Percentiles rank a stretch among this genome's conserved stretches.
Conservation (phyloP, 2,113 vertebrate species). For the Oplegnathus fasciatus region DNA sequence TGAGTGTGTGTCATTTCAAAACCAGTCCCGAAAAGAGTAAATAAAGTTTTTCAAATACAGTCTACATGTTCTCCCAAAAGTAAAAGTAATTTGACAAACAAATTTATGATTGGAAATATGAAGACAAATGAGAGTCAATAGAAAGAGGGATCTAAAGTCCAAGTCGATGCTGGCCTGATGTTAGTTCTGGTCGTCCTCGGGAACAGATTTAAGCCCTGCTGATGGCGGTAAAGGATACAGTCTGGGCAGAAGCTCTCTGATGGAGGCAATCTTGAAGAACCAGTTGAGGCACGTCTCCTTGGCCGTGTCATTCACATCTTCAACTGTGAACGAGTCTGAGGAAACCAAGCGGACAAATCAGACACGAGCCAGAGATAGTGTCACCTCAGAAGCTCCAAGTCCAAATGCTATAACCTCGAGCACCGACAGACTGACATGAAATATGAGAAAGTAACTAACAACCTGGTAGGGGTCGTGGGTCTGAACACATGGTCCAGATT, state of each 20-base stretch:
- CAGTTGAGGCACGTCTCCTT: slow-evolving; percentile 99
- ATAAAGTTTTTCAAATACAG: too few relatives aligned
- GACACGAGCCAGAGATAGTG: neutral
- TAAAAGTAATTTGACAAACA: neutral
- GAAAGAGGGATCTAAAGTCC: neutral
- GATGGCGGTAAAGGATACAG: slow-evolving; percentile 90
- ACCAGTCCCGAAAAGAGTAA: neutral
- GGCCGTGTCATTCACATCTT: slow-evolving; percentile 93
- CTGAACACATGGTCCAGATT: slow-evolving; percentile 94
- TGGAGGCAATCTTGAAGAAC: slow-evolving; percentile 99
- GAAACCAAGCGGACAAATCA: neutral
- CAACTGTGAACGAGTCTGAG: slow-evolving; percentile 93
- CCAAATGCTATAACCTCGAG: neutral
- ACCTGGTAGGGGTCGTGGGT: slow-evolving; percentile 88
- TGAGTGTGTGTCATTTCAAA: neutral
- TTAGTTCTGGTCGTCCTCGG: neutral
- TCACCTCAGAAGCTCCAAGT: neutral
- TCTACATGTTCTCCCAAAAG: too few relatives aligned
- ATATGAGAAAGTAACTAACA: neutral
- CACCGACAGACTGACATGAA: neutral
- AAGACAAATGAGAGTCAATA: neutral
- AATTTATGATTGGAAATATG: neutral
- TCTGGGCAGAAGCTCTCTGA: slow-evolving; percentile 96
- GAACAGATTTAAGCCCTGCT: neutral
- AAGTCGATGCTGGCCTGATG: neutral